A percentile compares a stretch with the other conserved stretches of the same genome.
phyloP scores from a whole-genome alignment of 2,797 vertebrate genomes.

The Microctenopoma lineatum region DNA sequence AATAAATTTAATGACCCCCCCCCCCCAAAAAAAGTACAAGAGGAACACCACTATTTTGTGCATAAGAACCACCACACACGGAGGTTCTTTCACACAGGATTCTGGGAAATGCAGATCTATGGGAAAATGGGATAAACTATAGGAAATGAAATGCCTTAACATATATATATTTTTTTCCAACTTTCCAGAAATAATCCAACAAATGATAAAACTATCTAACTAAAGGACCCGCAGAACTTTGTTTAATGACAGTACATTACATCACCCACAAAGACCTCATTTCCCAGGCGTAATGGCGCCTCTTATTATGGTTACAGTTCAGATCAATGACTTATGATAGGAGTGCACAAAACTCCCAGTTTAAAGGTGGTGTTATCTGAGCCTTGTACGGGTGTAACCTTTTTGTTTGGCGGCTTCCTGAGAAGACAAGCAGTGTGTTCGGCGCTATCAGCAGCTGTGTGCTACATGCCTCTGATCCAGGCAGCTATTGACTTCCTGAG shows the following conservation, averaged over 20 bases:
- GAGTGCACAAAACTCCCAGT: conserved; percentile 46
- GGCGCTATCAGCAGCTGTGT: conserved; percentile 80
- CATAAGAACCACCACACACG: conserved; percentile 54
- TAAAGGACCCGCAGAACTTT: conserved; percentile 64
- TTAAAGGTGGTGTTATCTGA: conserved; percentile 54
- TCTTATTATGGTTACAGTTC: conserved; percentile 40
- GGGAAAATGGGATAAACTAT: conserved; percentile 39
- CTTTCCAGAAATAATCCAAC: conserved; percentile 27
- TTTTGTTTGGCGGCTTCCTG: conserved; percentile 74
- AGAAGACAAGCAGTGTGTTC: conserved; percentile 73
- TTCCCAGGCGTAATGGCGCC: conserved; percentile 44
- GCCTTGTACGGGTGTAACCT: conserved; percentile 61
- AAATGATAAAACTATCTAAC: conserved; percentile 69
- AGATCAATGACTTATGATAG: conserved; percentile 44
- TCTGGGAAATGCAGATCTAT: conserved; percentile 25
- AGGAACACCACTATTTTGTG: conserved; percentile 61
- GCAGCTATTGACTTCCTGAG: conserved; percentile 85
- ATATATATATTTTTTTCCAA: too few relatives aligned
- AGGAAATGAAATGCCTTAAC: background rate
- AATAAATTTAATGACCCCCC: conserved; percentile 81
- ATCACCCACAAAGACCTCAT: conserved; percentile 62
- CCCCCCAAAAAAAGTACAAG: conserved; percentile 54
- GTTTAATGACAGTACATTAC: conserved; percentile 63
- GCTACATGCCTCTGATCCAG: conserved; percentile 80
- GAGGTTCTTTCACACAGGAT: conserved; percentile 18